These are phyloP conservation scores for Drosophila greeni DNA, from an alignment of 2,888 invertebrate species.

Conservation along the genomic window DNA sequence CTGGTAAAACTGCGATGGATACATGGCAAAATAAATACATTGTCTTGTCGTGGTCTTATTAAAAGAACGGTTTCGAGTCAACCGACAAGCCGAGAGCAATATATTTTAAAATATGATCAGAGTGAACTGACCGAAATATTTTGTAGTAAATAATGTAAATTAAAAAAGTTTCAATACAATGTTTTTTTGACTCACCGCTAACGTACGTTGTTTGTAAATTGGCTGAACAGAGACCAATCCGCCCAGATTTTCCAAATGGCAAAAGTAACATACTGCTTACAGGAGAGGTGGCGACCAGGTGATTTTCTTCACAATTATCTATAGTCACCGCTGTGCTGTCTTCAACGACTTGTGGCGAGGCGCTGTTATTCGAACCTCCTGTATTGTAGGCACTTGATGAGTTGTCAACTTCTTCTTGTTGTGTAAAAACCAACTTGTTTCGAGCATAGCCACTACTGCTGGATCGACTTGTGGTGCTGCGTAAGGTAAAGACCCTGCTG, in stretches of 20 bases:
- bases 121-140: not conserved
- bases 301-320: conserved; percentile 34
- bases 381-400: conserved; percentile 87
- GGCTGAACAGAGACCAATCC: conserved; percentile 42
- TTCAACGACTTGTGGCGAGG: conserved; percentile 70
- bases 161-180: not conserved
- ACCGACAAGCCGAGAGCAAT: too few relatives aligned
- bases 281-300: conserved; percentile 43
- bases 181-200: conserved; percentile 23
- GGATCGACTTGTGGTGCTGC: conserved; percentile 69
- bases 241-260: conserved; percentile 49
- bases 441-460: conserved; percentile 56
- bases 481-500: conserved; percentile 61
- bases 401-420: conserved; percentile 81
- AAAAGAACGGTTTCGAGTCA: too few relatives aligned
- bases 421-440: conserved; percentile 46
- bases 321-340: conserved; percentile 10
- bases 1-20: too few relatives aligned
- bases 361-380: conserved; percentile 86
- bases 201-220: conserved; percentile 19
- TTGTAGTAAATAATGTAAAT: not conserved
- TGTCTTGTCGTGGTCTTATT: too few relatives aligned
- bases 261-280: conserved; percentile 45
- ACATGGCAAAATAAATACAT: too few relatives aligned
- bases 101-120: not conserved